Conservation (phyloP, 2,113 vertebrate species). For the Pheucticus melanocephalus region DNA sequence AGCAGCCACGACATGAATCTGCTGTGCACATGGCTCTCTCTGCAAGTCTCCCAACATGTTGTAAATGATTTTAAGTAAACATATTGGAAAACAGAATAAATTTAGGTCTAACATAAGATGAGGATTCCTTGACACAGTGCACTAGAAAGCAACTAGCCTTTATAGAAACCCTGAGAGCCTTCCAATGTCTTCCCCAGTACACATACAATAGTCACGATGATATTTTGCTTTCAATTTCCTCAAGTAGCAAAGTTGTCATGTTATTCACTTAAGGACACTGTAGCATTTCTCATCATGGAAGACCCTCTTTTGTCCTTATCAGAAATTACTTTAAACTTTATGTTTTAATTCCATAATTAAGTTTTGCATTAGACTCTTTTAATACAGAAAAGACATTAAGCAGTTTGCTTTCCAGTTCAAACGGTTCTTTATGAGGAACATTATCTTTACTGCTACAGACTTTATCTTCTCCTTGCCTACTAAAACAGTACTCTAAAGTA, state of each 20-base stretch:
- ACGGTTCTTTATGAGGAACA: not conserved
- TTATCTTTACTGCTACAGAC: not conserved
- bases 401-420: not conserved
- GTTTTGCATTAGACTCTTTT: fast-evolving
- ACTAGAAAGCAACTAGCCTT: not conserved
- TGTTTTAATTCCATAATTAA: not conserved
- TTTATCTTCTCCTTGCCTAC: not conserved
- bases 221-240: not conserved
- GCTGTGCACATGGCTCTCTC: not conserved
- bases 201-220: not conserved
- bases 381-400: not conserved
- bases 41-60: not conserved
- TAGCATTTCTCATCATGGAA: not conserved
- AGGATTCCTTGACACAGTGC: not conserved
- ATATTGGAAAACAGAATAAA: not conserved
- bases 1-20: not conserved
- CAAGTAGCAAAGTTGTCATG: not conserved
- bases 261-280: not conserved
- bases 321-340: not conserved
- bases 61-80: not conserved
- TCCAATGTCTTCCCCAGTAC: not conserved
- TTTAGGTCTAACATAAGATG: not conserved
- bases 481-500: not conserved
- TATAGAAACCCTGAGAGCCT: not conserved
- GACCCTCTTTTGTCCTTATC: not conserved